Conservation (phyloP, 2,888 invertebrate species). For the Drosophila neutralis region DNA sequence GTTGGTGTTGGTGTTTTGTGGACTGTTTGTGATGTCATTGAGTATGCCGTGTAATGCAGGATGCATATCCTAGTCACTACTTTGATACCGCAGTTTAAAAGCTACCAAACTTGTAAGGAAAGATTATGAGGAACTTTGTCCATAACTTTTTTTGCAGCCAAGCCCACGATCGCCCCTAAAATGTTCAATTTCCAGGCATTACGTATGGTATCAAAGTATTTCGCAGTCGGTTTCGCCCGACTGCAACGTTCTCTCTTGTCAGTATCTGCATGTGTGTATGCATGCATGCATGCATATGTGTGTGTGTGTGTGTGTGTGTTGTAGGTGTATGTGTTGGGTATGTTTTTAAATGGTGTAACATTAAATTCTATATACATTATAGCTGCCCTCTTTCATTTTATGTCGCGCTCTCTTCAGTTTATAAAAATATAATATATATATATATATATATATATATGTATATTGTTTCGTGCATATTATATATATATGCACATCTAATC, state of each 20-base stretch:
- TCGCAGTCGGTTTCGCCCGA: too few species aligned
- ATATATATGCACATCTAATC: constrained; percentile 14
- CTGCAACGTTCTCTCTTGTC: too few species aligned
- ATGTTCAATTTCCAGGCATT: too few species aligned
- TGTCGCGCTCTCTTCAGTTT: constrained; percentile 4
- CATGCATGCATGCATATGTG: not conserved
- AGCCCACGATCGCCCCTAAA: too few species aligned
- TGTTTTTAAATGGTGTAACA: constrained; percentile 26
- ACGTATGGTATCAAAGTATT: too few species aligned
- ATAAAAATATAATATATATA: constrained; percentile 44
- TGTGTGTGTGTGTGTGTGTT: constrained; percentile 7
- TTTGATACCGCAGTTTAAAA: too few species aligned
- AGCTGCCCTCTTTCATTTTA: constrained; percentile 10
- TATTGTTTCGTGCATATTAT: not conserved
- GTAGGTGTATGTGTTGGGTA: not conserved
- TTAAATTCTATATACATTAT: constrained; percentile 43
- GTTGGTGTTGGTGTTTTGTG: not conserved
- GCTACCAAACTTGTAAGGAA: too few species aligned
- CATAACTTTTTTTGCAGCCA: too few species aligned
- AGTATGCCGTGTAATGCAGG: not conserved
- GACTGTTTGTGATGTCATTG: not conserved
- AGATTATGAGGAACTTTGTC: too few species aligned
- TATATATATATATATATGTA: not conserved
- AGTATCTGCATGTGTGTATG: not conserved
- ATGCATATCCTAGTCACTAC: not conserved